Base-by-base conservation (phyloP, 2,797 vertebrate species). In the Siniperca scherzeri region DNA sequence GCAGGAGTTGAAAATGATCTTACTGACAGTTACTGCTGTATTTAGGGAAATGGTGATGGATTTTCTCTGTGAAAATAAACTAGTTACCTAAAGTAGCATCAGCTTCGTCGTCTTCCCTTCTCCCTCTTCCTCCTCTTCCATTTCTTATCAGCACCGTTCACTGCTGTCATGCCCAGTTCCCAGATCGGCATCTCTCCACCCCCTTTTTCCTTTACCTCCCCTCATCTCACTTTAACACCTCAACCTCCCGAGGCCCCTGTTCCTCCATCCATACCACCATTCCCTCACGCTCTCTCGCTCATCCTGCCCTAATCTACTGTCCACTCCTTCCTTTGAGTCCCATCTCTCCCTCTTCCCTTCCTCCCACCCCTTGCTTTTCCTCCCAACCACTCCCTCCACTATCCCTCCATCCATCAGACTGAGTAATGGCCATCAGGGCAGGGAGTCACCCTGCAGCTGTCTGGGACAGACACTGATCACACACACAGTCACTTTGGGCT, bases 381-480 rank as follows among this genome's bases (percentile, higher is more conserved):
- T 73, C 70, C 72, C 84, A 78, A 80, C 78, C 84, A 68, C 78
- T 87, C 85, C 78, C 68, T 78, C 71, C 30, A 44, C 87, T 77
- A 81, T 80, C 77, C 84, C 86, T 91, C 90, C 91, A 94, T 94
- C 93, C 90, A 93, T 94, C 94, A 94, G 90, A 72, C 93, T 93
- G 93, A 94, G 91, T 94, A 94, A 94, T 94, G 89, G 90, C 90
- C 85, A 70, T 90, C 87, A 87, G 93, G 91, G 91, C 92, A 88
- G 90, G 88, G 88, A 94, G 91, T 94, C 92, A 87, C 91, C 92
- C 88, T 82, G 89, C 94, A 91, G 93, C 93, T 94, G 91, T 94
- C 90, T 92, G 84, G 85, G 84, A 91, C 89, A 88, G 88, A 91
- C 94, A 91, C 91, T 93, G 91, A 94, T 94, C 92, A 91, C 92